Percentiles rank a stretch among this genome's conserved stretches.
phyloP scores from a whole-genome alignment of 23 tunicate genomes.

The Styela clava region DNA sequence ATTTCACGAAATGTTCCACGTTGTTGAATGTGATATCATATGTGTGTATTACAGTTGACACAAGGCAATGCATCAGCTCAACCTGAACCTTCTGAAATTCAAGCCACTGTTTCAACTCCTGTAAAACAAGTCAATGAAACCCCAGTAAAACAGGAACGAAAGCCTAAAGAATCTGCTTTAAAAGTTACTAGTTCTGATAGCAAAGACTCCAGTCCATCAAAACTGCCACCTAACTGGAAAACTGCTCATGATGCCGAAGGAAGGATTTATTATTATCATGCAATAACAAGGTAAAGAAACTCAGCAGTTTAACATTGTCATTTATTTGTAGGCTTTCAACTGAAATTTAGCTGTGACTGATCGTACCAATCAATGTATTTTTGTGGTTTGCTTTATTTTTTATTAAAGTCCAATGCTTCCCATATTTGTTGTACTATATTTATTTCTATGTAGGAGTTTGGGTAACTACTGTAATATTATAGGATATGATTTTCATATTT shows the following conservation, averaged over 20 bases:
- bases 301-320: too few relatives aligned
- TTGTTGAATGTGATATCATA: too few relatives aligned
- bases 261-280: constrained; percentile 83
- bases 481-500: too few relatives aligned
- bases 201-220: constrained; percentile 38
- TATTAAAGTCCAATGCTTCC: too few relatives aligned
- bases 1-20: too few relatives aligned
- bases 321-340: too few relatives aligned
- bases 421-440: too few relatives aligned
- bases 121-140: neutral
- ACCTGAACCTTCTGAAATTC: neutral
- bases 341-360: too few relatives aligned
- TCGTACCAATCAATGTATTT: too few relatives aligned
- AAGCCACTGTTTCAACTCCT: neutral
- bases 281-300: constrained; percentile 60
- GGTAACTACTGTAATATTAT: too few relatives aligned
- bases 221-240: constrained; percentile 84
- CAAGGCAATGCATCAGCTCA: constrained; percentile 10
- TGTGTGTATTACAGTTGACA: neutral
- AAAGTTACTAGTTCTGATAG: neutral
- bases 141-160: neutral
- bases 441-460: too few relatives aligned
- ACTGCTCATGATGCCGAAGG: constrained; percentile 86
- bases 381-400: neutral
- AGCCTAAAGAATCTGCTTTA: neutral